phyloP scores from a whole-genome alignment of 2,888 invertebrate genomes.

The Plebejus argus region DNA sequence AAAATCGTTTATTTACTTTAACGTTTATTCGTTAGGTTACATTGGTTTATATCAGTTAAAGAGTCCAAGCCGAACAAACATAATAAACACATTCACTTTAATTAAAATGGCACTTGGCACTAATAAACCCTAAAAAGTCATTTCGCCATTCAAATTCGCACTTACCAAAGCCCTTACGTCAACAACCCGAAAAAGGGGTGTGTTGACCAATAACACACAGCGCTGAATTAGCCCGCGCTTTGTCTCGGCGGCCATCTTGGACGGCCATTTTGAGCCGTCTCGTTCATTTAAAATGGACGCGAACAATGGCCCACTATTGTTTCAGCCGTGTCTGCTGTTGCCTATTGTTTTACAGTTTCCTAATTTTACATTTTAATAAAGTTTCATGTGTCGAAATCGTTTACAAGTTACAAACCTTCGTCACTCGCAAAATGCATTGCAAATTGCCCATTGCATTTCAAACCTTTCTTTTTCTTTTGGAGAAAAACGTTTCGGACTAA shows the following conservation, averaged over 20 bases:
- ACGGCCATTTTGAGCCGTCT: slow-evolving; percentile 67
- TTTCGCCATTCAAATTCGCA: slow-evolving; percentile 47
- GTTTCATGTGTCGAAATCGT: slow-evolving; percentile 45
- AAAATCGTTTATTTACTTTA: not conserved
- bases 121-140: slow-evolving; percentile 29
- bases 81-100: slow-evolving; percentile 12
- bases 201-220: slow-evolving; percentile 77
- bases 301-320: slow-evolving; percentile 75
- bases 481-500: no score
- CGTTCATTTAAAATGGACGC: slow-evolving; percentile 80
- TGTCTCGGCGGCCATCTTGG: slow-evolving; percentile 70
- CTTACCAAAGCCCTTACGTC: slow-evolving; percentile 43
- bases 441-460: no score
- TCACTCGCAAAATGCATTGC: not conserved
- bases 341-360: slow-evolving; percentile 71
- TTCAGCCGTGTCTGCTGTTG: slow-evolving; percentile 56
- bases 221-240: slow-evolving; percentile 71
- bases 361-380: slow-evolving; percentile 61
- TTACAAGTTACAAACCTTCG: slow-evolving; percentile 32
- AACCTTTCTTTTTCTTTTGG: no score
- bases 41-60: not conserved
- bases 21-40: no score
- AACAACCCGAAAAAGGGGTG: slow-evolving; percentile 50
- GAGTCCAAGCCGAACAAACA: not conserved
- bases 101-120: slow-evolving; percentile 23